Percentiles rank a stretch among this genome's conserved stretches.
Evolutionary conservation across 2,113 vertebrate species (phyloP).

Genomic region (Leucoraja erinaceus): DNA sequence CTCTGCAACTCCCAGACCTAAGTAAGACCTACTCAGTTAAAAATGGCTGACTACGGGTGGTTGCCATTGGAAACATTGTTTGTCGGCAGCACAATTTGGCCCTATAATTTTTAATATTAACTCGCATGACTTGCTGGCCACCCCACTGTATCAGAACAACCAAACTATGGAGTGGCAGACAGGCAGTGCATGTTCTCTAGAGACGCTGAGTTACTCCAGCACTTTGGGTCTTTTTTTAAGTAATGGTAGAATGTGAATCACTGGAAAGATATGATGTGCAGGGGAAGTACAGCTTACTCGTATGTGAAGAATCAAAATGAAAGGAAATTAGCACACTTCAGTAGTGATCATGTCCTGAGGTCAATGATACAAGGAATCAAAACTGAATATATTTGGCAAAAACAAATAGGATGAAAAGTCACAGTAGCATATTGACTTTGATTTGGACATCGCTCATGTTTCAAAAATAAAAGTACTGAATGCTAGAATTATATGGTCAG

Average conservation of each 20-base stretch:
- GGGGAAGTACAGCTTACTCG: neutral
- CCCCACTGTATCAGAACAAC: neutral
- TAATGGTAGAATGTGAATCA: neutral
- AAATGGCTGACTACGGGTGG: too few species aligned
- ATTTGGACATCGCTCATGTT: neutral
- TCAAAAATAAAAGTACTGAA: neutral
- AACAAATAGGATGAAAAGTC: neutral
- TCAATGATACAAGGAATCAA: neutral
- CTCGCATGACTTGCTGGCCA: neutral
- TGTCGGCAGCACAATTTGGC: too few species aligned
- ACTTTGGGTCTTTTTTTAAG: neutral
- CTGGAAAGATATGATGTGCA: neutral
- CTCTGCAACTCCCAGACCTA: too few species aligned
- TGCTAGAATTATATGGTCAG: neutral
- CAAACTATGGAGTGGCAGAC: neutral
- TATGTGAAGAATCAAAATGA: neutral
- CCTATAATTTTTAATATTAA: neutral
- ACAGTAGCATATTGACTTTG: neutral
- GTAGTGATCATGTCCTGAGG: neutral
- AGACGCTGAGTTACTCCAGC: too few species aligned
- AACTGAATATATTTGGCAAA: conserved; percentile 26
- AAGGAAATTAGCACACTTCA: neutral
- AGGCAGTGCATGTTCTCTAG: too few species aligned
- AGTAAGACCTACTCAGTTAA: too few species aligned
- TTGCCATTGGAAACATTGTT: too few species aligned